Base-by-base conservation (phyloP, 2,888 invertebrate genomes). In the Aspidapion aeneum region DNA sequence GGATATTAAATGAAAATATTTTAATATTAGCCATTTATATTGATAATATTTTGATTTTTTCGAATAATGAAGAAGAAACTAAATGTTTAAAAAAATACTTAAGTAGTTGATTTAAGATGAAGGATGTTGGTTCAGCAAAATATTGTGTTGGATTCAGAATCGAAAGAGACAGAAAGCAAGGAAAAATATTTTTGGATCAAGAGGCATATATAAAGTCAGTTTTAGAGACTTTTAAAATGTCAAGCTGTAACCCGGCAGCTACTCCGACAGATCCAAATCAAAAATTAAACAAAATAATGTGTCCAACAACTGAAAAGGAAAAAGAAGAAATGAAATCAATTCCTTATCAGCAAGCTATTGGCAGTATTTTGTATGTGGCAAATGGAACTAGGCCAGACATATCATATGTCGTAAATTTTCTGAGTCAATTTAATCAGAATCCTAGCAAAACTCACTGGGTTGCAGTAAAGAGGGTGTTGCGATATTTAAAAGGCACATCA, bases 391-490 rank as follows among this genome's bases (percentile, higher is more conserved):
- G n/a, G n/a, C n/a, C n/a, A 18, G 61, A 61, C 55, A 64, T 64
- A n/a, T 17, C 61, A 1, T 64, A 21, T 55, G 3, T 19, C n/a
- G 54, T 58, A 18, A 61, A 35, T 21, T 63, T 49, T 51, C 52
- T 63, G 7, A 63, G 63, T 21, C 60, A 63, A 21, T 63, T 63
- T 21, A 60, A 63, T 56, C 56, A 60, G 2, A 48, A 17, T 51
- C 57, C 21, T 63, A 19, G 17, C 18, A 60, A 63, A 18, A 51
- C 49, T 7, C 60, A 63, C 48, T 63, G 60, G 57, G 12, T 51
- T 18, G 9, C 16, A 2, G 55, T 58, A 5, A 62, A 62, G 35
- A 58, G 54, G n/a, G 55, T n/a, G n/a, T n/a, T n/a, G n/a, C n/a
- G n/a, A n/a, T n/a, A n/a, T n/a, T n/a, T n/a, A n/a, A n/a, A n/a